Evolutionary conservation across 2,888 invertebrate genomes (phyloP).

Genomic region (Hemicrepidius hirtus): DNA sequence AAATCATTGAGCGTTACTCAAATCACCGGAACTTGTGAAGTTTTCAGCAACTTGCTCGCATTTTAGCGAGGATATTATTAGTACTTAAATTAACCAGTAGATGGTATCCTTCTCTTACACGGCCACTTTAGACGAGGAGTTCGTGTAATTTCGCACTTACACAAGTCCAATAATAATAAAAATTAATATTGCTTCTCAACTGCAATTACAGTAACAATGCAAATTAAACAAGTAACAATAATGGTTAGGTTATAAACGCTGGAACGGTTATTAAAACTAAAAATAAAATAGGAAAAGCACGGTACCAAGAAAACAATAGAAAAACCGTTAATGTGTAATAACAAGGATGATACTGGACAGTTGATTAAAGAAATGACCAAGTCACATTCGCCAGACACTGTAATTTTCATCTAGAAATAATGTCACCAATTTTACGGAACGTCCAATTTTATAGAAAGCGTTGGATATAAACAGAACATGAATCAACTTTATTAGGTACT

Average conservation of each 20-base stretch:
- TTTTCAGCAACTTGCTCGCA: conserved; percentile 57
- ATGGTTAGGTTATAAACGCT: conserved; percentile 7
- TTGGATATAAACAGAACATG: conserved; percentile 26
- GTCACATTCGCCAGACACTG: conserved; percentile 29
- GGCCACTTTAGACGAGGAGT: neutral
- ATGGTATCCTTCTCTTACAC: conserved; percentile 11
- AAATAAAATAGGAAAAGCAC: neutral
- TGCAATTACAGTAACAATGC: conserved; percentile 31
- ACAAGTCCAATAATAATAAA: conserved; percentile 18
- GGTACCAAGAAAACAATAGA: conserved; percentile 10
- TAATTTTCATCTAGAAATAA: conserved; percentile 33
- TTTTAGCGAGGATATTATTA: conserved; percentile 55
- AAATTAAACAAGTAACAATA: conserved; percentile 48
- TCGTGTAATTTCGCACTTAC: conserved; percentile 1
- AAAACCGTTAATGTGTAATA: conserved; percentile 17
- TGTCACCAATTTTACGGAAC: conserved; percentile 36
- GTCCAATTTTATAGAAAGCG: conserved; percentile 13
- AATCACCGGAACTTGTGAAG: conserved; percentile 61
- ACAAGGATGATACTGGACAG: conserved; percentile 7
- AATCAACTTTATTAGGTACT: conserved; percentile 31
- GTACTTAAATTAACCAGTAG: conserved; percentile 32
- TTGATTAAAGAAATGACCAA: conserved; percentile 43
- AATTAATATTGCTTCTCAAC: conserved; percentile 17
- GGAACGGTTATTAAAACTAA: neutral
- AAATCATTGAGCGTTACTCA: conserved; percentile 64